Evolutionary conservation across 2,113 vertebrate genomes (phyloP).

Genomic region (Pheucticus melanocephalus): DNA sequence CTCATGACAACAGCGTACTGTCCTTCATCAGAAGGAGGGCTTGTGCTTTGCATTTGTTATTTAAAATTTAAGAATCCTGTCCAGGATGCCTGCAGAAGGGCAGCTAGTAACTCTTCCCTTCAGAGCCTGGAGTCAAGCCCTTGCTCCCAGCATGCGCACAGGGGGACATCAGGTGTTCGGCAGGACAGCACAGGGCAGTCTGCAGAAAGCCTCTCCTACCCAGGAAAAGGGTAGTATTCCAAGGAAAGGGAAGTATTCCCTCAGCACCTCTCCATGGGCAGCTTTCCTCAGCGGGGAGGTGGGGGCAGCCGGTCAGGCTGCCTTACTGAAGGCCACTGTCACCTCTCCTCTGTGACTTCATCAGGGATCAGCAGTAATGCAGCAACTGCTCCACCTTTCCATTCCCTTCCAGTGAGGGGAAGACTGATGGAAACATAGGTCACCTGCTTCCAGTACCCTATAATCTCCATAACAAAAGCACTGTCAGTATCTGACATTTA

Average conservation of each 20-base stretch:
- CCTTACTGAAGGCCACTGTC: neutral
- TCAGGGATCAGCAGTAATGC: neutral
- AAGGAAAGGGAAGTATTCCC: neutral
- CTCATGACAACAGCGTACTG: neutral
- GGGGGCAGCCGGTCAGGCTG: neutral
- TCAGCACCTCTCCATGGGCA: neutral
- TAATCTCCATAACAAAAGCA: neutral
- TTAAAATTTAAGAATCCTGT: neutral
- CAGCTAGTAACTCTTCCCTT: neutral
- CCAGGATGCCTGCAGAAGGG: neutral
- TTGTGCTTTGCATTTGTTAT: neutral
- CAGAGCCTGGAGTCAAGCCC: neutral
- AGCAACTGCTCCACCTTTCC: neutral
- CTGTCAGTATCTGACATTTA: neutral
- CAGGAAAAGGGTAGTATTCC: too few species aligned
- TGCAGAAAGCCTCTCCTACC: neutral
- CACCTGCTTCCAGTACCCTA: neutral
- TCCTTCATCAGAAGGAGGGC: neutral
- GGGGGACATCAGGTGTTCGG: neutral
- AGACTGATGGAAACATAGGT: neutral
- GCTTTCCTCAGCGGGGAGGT: too few species aligned
- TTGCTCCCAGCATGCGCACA: accelerated
- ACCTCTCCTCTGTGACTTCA: neutral
- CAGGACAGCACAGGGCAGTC: neutral
- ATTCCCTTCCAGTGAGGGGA: neutral